Evolutionary conservation across 2,888 invertebrate genomes (phyloP).

Genomic region (Automeris io): DNA sequence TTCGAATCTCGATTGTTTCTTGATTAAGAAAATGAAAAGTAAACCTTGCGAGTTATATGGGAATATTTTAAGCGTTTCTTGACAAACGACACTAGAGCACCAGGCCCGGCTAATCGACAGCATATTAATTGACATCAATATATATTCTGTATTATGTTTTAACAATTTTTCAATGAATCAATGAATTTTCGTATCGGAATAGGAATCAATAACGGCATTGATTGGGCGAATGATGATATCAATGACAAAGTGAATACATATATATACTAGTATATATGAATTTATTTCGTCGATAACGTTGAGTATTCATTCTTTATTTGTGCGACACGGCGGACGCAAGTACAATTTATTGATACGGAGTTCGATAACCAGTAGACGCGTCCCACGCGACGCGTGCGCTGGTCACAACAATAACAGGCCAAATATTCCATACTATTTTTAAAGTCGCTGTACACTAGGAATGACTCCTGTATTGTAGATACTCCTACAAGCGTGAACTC

Average conservation of each 20-base stretch:
- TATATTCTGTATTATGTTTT: constrained; percentile 21
- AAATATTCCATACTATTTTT: too few species aligned
- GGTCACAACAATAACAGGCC: constrained; percentile 43
- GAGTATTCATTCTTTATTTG: constrained; percentile 62
- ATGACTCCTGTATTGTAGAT: too few species aligned
- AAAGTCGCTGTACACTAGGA: too few species aligned
- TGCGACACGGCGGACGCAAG: constrained; percentile 60
- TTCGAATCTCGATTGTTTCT: constrained; percentile 65
- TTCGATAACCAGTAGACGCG: constrained; percentile 68
- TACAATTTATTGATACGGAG: constrained; percentile 72
- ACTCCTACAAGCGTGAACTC: too few species aligned
- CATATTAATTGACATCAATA: constrained; percentile 11
- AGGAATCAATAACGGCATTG: constrained; percentile 14
- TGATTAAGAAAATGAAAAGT: constrained; percentile 63
- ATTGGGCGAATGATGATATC: constrained; percentile 49
- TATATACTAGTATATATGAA: constrained; percentile 67
- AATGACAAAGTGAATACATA: constrained; percentile 48
- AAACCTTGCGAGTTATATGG: constrained; percentile 31
- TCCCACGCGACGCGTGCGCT: constrained; percentile 52
- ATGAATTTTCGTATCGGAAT: neutral
- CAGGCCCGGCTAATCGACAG: constrained; percentile 7
- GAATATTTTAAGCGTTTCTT: constrained; percentile 38
- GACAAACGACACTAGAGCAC: constrained; percentile 31
- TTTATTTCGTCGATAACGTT: constrained; percentile 64
- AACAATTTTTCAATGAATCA: neutral